Evolutionary conservation across 2,888 invertebrate genomes (phyloP).

Genomic region (Tipula confusa): DNA sequence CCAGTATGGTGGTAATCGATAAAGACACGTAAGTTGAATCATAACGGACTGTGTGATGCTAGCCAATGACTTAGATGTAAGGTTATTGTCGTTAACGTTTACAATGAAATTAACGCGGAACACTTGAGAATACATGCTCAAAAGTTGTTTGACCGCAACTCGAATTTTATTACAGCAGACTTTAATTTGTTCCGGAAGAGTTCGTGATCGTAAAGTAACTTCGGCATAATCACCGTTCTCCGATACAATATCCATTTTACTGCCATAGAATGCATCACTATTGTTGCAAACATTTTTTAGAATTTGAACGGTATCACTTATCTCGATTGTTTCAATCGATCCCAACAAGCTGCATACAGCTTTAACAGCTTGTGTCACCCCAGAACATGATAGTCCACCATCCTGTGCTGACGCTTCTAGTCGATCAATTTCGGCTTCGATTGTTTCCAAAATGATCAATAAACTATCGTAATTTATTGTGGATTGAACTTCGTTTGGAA

Average conservation of each 20-base stretch:
- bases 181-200: slow-evolving; percentile 59
- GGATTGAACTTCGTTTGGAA: slow-evolving; percentile 69
- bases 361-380: slow-evolving; percentile 86
- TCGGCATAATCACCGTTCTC: slow-evolving; percentile 68
- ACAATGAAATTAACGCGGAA: slow-evolving; percentile 79
- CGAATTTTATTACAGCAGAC: slow-evolving; percentile 68
- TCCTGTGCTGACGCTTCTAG: slow-evolving; percentile 55
- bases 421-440: slow-evolving; percentile 76
- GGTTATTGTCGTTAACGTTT: slow-evolving; percentile 42
- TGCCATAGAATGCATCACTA: slow-evolving; percentile 40
- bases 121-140: slow-evolving; percentile 81
- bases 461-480: slow-evolving; percentile 77
- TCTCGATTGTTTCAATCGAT: slow-evolving; percentile 81
- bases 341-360: slow-evolving; percentile 86
- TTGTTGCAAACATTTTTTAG: slow-evolving; percentile 45
- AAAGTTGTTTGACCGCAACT: slow-evolving; percentile 73
- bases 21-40: slow-evolving; percentile 76
- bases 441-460: slow-evolving; percentile 80
- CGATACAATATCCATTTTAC: slow-evolving; percentile 60
- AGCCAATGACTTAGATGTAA: slow-evolving; percentile 65
- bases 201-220: slow-evolving; percentile 58
- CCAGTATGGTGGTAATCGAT: slow-evolving; percentile 73
- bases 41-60: slow-evolving; percentile 71
- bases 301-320: slow-evolving; percentile 68
- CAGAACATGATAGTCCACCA: slow-evolving; percentile 56